Evolutionary conservation across 2,113 vertebrate species (phyloP), one percentile per base, ranked within the genome.

Genomic region (Spea bombifrons): DNA sequence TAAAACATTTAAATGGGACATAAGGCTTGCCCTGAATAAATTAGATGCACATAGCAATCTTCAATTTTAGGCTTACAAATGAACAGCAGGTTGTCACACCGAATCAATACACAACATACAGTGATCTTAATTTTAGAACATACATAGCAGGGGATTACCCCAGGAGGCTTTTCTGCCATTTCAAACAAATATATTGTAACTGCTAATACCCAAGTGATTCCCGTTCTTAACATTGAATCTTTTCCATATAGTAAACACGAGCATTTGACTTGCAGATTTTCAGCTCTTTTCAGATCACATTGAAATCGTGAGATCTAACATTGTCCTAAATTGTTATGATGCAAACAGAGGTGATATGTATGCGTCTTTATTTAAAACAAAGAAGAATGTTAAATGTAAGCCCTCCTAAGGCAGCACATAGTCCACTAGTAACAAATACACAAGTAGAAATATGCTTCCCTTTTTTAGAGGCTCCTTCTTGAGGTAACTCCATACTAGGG

Each of bases 31-130:
- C 69, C 63, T 79, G 61, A 53, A 66, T 66, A 66, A 43, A 73
- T 79, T 48, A 55, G 13, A 66, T 57, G 8, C 48, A 66, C 16
- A 44, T 44, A 30, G 70, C 48, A 46, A 50, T 73, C 77, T 57
- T 59, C 16, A 15, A n/a, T 66, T 55, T 66, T 73, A 57, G 63
- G 70, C 45, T 57, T 67, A 57, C 63, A 66, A 72, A 5, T 78
- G 76, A 78, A 66, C 70, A 79, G 77, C 77, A 73, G 77, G 77
- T 79, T 79, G 70, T 79, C 77, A 79, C 43, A 43, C 48, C 43
- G 13, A 73, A 78, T 78, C 68, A 78, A 73, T 79, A 73, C 49
- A 46, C 70, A 66, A 49, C 77, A 67, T 57, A 71, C 76, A 73
- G 64, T 67, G 63, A 79, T 79, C 77, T 67, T 79, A 73, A 79